A percentile compares a stretch with the other conserved stretches of the same genome.
Conservation (phyloP, 2,888 invertebrate genomes). For the Coelopa pilipes region DNA sequence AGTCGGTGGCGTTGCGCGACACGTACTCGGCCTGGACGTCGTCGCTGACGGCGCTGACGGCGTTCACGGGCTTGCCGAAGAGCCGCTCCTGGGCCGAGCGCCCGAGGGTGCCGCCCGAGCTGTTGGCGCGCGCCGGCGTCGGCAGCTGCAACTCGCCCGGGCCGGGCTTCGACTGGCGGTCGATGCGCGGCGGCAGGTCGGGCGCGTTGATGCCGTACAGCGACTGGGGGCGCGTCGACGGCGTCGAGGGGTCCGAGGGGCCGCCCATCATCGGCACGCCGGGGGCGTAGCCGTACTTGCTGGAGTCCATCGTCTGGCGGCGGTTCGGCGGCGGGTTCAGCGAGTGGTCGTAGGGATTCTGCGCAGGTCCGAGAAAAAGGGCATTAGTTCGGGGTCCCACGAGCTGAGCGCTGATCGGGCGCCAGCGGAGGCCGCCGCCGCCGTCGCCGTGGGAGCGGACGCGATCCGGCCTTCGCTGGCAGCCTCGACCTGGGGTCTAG, state of each 20-base stretch:
- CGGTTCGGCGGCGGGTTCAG: constrained; percentile 60
- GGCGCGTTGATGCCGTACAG: constrained; percentile 73
- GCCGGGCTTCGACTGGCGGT: constrained; percentile 80
- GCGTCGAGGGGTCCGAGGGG: constrained; percentile 65
- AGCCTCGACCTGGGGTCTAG: too few species aligned
- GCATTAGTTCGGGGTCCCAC: neutral
- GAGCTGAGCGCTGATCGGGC: too few species aligned
- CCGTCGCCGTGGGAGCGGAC: too few species aligned
- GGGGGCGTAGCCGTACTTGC: constrained; percentile 62
- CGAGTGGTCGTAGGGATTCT: constrained; percentile 67
- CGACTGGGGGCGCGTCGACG: constrained; percentile 63
- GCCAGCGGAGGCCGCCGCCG: too few species aligned
- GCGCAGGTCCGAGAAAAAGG: constrained; percentile 6
- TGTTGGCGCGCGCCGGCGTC: constrained; percentile 69
- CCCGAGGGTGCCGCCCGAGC: constrained; percentile 60
- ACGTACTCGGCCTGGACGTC: constrained; percentile 66
- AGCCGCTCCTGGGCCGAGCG: constrained; percentile 78
- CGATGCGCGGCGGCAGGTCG: constrained; percentile 86
- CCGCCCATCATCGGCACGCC: constrained; percentile 42
- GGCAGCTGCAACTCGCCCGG: constrained; percentile 54
- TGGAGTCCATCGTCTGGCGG: constrained; percentile 64
- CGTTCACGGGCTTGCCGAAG: constrained; percentile 70
- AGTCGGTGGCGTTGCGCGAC: constrained; percentile 58
- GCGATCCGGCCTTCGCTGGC: too few species aligned
- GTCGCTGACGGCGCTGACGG: constrained; percentile 59